phyloP scores from a whole-genome alignment of 2,113 vertebrate species.

The mouse (Mus musculus) region GRCm39 chrX:69675501-69676000 shows the following conservation, averaged over 20 bases:
- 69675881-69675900: not conserved
- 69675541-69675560: constrained; percentile 13
- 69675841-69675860: not conserved
- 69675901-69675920: not conserved
- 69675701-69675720: not conserved
- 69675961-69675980: constrained; percentile 18
- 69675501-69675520: constrained; percentile 12
- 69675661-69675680: not conserved
- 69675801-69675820: constrained; percentile 30
- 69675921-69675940: not conserved
- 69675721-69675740: not conserved
- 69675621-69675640: not conserved
- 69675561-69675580: constrained; percentile 22
- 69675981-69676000: constrained; percentile 7
- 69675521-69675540: constrained; percentile 24
- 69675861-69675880: not conserved
- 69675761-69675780: constrained; percentile 37
- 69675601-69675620: constrained; percentile 15
- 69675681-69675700: not conserved
- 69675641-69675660: not conserved
- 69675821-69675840: constrained; percentile 35
- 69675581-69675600: not conserved
- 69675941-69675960: constrained; percentile 1
- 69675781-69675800: constrained; percentile 22
- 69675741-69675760: not conserved